phyloP scores from a whole-genome alignment of 2,113 vertebrate genomes.

The Pyrgilauda ruficollis region DNA sequence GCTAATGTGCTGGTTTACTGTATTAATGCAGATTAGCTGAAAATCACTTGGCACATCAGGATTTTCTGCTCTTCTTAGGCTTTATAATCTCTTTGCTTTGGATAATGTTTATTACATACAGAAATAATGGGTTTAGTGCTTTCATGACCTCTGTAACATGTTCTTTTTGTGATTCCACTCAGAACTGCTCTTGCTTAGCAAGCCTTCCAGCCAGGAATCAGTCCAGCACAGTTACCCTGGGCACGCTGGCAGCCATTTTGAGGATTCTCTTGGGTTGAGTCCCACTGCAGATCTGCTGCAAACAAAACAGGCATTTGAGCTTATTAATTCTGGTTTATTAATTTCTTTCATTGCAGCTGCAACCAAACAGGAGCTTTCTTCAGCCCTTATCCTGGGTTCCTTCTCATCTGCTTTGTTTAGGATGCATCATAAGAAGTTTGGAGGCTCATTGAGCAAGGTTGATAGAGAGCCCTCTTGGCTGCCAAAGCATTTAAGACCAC shows the following conservation, averaged over 20 bases:
- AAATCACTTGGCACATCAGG: constrained; percentile 20
- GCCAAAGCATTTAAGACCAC: background rate
- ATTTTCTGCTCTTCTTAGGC: constrained; percentile 1
- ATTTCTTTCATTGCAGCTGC: background rate
- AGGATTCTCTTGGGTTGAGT: background rate
- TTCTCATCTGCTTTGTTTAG: background rate
- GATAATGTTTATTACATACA: constrained; percentile 12
- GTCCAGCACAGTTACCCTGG: background rate
- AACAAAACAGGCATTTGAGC: background rate
- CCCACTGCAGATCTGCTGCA: background rate
- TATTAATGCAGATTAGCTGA: constrained; percentile 43
- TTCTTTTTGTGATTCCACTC: background rate
- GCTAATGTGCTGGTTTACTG: background rate
- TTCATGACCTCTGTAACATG: constrained; percentile 19
- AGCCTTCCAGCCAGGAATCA: background rate
- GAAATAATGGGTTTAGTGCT: constrained; percentile 45
- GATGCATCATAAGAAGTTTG: background rate
- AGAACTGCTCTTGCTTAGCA: constrained; percentile 4
- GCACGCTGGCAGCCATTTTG: background rate
- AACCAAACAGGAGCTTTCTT: background rate
- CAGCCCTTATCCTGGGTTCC: background rate
- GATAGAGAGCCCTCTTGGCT: background rate
- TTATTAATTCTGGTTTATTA: constrained; percentile 25
- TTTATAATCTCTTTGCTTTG: constrained; percentile 48
- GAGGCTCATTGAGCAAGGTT: background rate